Conservation (phyloP, 2,888 invertebrate species). For the Cephus pulcher region DNA sequence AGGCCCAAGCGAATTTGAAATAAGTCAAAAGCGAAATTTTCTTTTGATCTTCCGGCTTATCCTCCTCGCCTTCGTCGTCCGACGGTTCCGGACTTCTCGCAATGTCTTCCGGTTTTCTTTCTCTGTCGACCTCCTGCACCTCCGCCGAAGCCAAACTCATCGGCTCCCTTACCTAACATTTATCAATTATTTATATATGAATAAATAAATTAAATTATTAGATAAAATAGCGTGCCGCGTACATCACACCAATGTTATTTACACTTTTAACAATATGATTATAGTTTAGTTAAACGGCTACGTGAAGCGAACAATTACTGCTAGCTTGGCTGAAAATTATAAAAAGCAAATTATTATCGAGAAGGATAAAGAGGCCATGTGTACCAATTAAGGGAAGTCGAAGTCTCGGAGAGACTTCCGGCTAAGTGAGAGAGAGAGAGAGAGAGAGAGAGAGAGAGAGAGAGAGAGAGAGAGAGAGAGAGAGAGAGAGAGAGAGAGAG, state of each 20-base stretch:
- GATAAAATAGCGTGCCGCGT: background rate
- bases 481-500: background rate
- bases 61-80: conserved; percentile 34
- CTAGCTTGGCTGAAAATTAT: conserved; percentile 19
- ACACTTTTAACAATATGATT: background rate
- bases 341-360: conserved; percentile 14
- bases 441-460: background rate
- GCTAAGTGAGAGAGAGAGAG: background rate
- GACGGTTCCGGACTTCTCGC: conserved; percentile 40
- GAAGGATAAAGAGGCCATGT: no score
- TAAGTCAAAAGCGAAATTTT: conserved; percentile 70
- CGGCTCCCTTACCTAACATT: conserved; percentile 44
- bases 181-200: background rate
- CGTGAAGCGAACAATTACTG: background rate
- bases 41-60: conserved; percentile 58
- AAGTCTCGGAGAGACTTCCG: background rate
- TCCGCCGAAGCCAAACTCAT: conserved; percentile 48
- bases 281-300: background rate
- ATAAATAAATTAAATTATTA: background rate
- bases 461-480: background rate
- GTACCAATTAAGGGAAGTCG: background rate
- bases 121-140: conserved; percentile 45
- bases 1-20: conserved; percentile 74
- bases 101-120: conserved; percentile 37
- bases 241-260: background rate